Base-by-base conservation (phyloP, 1,140 invertebrate genomes). In the Araneus ventricosus region DNA sequence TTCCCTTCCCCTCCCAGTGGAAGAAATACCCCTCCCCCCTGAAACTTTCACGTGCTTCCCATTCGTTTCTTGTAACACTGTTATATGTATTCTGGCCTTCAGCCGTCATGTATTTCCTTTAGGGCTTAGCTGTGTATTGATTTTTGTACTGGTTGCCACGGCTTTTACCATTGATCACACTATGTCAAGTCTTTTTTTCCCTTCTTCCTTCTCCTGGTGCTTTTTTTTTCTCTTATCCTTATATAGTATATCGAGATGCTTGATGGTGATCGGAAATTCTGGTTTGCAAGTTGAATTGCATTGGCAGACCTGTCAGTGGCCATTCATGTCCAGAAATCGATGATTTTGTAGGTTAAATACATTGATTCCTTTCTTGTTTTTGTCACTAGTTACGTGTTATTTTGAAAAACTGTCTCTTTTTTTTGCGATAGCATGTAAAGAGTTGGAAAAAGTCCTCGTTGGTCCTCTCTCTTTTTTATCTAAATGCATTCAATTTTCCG, bases 271-370 rank as follows among this genome's bases (percentile, higher is more conserved):
- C 59, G 87, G 63, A 75, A 70, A 79, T 90, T 90, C 70, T 90
- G 88, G 88, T 90, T 90, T 90, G 41, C 41, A 79, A 90, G 70
- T 79, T 90, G 67, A 52, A 90, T 70, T 75, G 39, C 88, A 79
- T 75, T 80, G 88, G 39, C 88, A 75, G 20, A 84, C 75, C 37
- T 90, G 79, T 84, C 89, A 90, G 67, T 75, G 52, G 63, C 39
- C 88, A 79, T 45, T 89, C 39, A 27, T 79, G 39, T 8, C 30
- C 27, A 41, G n/a, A 84, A 84, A 90, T 90, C 89, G 30, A 90
- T 90, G 41, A 41, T 57, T 82, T 90, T 84, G 52, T 90, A 61
- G 89, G 52, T 90, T 90, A 84, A 57, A 90, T 90, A 24, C 79
- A 45, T 90, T 39, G 89, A 79, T 90, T 90, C 30, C 41, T 39